Evolutionary conservation across 35 echinoderm and acorn worm species (phyloP).

Genomic region (Eucidaris tribuloides): DNA sequence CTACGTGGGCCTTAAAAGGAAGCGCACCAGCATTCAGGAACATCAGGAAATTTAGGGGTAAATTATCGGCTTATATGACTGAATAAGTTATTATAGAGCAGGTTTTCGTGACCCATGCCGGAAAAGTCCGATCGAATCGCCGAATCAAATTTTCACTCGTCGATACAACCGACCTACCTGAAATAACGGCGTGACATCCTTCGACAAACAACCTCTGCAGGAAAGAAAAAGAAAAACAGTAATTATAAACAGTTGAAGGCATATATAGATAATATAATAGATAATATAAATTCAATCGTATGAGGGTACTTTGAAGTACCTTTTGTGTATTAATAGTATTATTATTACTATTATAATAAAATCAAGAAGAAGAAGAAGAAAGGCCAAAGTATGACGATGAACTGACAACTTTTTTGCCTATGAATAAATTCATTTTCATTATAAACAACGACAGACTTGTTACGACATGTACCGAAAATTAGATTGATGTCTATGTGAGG

Average conservation of each 20-base stretch:
- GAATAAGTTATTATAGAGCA: neutral
- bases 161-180: too few species aligned
- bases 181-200: conserved; percentile 83
- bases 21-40: neutral
- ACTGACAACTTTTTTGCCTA: too few species aligned
- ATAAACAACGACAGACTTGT: too few species aligned
- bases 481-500: too few species aligned
- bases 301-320: neutral
- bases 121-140: neutral
- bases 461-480: too few species aligned
- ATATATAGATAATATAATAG: neutral
- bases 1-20: neutral
- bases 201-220: conserved; percentile 87
- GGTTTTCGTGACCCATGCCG: neutral
- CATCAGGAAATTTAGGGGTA: neutral
- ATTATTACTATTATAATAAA: neutral
- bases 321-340: neutral
- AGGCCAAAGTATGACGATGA: too few species aligned
- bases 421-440: too few species aligned
- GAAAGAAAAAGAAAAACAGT: conserved; percentile 15
- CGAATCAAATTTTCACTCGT: neutral
- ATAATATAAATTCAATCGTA: neutral
- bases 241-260: neutral
- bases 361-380: neutral
- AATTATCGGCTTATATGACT: neutral